phyloP scores from a whole-genome alignment of 2,888 invertebrate species.

The Podotricha telesiphe region DNA sequence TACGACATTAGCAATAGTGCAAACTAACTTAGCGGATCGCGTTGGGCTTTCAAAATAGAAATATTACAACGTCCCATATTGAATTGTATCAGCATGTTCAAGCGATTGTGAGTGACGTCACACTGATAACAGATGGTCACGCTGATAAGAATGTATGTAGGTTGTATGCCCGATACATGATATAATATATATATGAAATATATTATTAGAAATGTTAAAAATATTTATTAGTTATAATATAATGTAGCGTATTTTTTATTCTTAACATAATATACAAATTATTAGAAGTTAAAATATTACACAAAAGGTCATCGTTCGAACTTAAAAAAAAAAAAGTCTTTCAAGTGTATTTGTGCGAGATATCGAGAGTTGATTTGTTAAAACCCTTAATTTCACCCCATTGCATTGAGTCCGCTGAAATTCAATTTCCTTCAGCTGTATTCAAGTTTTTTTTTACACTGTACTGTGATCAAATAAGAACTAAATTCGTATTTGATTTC shows the following conservation, averaged over 20 bases:
- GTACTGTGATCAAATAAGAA: constrained; percentile 29
- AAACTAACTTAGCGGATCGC: constrained; percentile 46
- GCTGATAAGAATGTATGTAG: constrained; percentile 43
- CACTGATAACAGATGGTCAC: constrained; percentile 35
- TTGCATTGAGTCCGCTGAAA: constrained; percentile 42
- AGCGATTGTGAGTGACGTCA: constrained; percentile 29
- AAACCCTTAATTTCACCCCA: constrained; percentile 37
- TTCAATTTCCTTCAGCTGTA: constrained; percentile 19
- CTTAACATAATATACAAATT: no score
- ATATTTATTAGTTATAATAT: background rate
- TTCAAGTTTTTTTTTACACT: constrained; percentile 18
- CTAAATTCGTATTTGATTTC: constrained; percentile 24
- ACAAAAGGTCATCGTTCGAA: constrained; percentile 4
- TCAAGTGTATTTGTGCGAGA: constrained; percentile 26
- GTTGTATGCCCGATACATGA: constrained; percentile 4
- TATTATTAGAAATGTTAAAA: background rate
- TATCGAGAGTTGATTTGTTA: constrained; percentile 33
- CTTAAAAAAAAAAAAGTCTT: constrained; percentile 12
- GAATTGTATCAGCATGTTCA: constrained; percentile 3
- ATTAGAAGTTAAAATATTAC: no score
- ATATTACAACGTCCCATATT: constrained; percentile 24
- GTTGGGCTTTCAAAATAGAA: constrained; percentile 64
- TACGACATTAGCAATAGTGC: constrained; percentile 4
- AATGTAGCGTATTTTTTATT: no score
- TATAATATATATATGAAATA: background rate